A percentile compares a stretch with the other conserved stretches of the same genome.
These are phyloP conservation scores for Carassius gibelio DNA, from an alignment of 2,113 vertebrate genomes.

Conservation along the genomic window DNA sequence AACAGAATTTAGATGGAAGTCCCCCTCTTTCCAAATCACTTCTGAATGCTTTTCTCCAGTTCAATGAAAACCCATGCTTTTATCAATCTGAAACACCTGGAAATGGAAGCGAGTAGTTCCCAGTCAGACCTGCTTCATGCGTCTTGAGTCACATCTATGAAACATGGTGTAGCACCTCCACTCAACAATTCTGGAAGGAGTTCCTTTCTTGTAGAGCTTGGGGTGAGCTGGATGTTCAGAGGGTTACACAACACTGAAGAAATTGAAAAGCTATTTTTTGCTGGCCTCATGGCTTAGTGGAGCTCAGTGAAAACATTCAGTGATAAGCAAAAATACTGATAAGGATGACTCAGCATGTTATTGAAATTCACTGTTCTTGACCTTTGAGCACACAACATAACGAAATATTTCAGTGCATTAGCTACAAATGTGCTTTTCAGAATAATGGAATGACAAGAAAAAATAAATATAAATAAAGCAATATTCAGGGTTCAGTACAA, in stretches of 20 bases:
- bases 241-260: background rate
- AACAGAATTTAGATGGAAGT: constrained; percentile 1
- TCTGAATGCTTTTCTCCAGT: background rate
- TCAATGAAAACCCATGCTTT: constrained; percentile 33
- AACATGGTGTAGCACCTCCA: constrained; percentile 35
- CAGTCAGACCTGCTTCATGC: constrained; percentile 17
- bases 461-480: background rate
- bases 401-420: background rate
- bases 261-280: constrained; percentile 34
- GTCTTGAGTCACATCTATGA: constrained; percentile 32
- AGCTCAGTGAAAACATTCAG: constrained; percentile 23
- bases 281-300: constrained; percentile 43
- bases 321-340: constrained; percentile 43
- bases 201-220: constrained; percentile 20
- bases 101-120: constrained; percentile 37
- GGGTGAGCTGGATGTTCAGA: constrained; percentile 6
- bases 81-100: constrained; percentile 54
- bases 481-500: background rate
- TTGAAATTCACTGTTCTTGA: background rate
- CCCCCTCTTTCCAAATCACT: constrained; percentile 6
- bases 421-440: background rate
- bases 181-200: constrained; percentile 20
- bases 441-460: background rate
- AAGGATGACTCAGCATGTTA: constrained; percentile 32
- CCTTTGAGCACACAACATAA: background rate